Evolutionary conservation across 37 sponge, comb jelly and placozoan genomes (phyloP).

Genomic region (Agelas oroides): DNA sequence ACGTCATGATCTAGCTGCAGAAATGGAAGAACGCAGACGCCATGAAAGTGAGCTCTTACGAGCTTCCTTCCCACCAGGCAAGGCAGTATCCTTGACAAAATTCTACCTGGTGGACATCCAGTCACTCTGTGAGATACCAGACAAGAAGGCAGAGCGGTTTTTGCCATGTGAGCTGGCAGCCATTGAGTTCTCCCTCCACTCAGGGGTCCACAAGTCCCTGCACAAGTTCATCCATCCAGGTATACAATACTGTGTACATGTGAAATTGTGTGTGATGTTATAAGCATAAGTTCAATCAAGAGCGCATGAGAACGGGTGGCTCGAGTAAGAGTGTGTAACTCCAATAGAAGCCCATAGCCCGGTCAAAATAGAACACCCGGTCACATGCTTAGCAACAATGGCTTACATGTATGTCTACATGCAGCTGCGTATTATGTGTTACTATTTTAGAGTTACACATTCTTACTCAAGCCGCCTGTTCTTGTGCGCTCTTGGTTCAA

Average conservation of each 20-base stretch:
- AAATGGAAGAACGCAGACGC: conserved; percentile 25
- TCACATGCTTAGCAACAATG: too few species aligned
- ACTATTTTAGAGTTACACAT: too few species aligned
- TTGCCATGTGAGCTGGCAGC: conserved; percentile 78
- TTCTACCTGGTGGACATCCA: conserved; percentile 86
- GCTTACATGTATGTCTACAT: too few species aligned
- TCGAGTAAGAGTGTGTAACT: too few species aligned
- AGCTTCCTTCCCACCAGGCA: background rate
- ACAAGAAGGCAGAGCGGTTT: conserved; percentile 35
- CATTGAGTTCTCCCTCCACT: conserved; percentile 60
- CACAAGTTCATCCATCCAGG: conserved; percentile 85
- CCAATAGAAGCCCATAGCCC: too few species aligned
- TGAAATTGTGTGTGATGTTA: too few species aligned
- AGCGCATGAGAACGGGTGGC: too few species aligned
- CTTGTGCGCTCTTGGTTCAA: too few species aligned
- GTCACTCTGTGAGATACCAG: conserved; percentile 55
- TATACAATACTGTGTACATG: conserved; percentile 11
- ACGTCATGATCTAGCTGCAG: conserved; percentile 33
- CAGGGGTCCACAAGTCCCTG: conserved; percentile 33
- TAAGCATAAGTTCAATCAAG: too few species aligned
- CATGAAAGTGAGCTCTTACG: conserved; percentile 13
- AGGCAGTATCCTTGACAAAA: background rate
- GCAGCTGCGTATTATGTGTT: too few species aligned
- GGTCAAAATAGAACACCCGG: too few species aligned
- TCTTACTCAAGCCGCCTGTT: too few species aligned